Evolutionary conservation across 2,888 invertebrate genomes (phyloP).

Genomic region (Drosophila pegasa): DNA sequence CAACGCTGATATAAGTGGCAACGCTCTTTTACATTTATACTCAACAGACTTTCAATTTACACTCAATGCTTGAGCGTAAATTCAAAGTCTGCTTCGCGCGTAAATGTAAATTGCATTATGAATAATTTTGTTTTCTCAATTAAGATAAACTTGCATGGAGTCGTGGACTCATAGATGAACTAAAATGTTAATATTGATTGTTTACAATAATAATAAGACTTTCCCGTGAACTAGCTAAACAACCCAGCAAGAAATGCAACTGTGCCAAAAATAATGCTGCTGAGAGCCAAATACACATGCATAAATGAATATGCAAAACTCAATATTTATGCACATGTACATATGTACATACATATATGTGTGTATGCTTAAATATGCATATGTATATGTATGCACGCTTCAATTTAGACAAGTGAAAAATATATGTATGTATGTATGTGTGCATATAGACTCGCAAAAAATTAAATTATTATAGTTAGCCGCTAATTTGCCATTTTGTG

Average conservation of each 20-base stretch:
- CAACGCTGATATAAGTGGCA: slow-evolving; percentile 9
- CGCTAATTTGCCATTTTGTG: neutral
- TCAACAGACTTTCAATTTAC: slow-evolving; percentile 11
- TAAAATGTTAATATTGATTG: neutral
- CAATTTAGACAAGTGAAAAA: neutral
- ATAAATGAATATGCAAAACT: neutral
- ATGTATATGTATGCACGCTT: no score
- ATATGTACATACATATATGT: no score
- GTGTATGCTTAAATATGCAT: no score
- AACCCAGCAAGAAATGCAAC: neutral
- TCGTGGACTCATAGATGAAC: neutral
- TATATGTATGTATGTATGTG: neutral
- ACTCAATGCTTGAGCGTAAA: slow-evolving; percentile 40
- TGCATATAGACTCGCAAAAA: neutral
- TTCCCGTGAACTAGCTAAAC: neutral
- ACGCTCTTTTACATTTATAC: neutral
- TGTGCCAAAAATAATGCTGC: neutral
- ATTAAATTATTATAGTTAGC: neutral
- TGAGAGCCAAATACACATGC: neutral
- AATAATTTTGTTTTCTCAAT: neutral
- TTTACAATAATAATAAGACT: neutral
- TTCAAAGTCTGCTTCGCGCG: slow-evolving; percentile 9
- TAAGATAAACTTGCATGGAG: neutral
- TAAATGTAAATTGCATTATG: neutral
- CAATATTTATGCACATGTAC: neutral